Evolutionary conservation across 2,797 vertebrate genomes (phyloP).

Genomic region (Thaleichthys pacificus): DNA sequence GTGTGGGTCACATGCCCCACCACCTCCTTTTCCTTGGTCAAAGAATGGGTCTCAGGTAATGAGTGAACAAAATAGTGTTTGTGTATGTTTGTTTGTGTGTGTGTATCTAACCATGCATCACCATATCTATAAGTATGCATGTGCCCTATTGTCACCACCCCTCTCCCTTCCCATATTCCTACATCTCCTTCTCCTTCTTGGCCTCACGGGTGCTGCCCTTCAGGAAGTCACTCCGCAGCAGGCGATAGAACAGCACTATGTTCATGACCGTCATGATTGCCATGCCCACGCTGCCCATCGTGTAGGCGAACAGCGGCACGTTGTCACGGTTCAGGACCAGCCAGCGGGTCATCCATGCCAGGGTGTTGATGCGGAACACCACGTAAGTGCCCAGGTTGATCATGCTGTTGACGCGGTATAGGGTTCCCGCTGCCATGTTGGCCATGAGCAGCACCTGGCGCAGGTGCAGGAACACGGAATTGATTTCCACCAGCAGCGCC

Average conservation of each 20-base stretch:
- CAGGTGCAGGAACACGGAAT: slow-evolving; percentile 89
- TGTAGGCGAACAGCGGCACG: slow-evolving; percentile 77
- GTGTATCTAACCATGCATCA: neutral
- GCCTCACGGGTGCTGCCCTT: slow-evolving; percentile 61
- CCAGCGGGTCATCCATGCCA: slow-evolving; percentile 94
- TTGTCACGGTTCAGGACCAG: slow-evolving; percentile 83
- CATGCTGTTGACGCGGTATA: slow-evolving; percentile 86
- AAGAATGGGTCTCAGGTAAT: neutral
- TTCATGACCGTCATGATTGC: slow-evolving; percentile 88
- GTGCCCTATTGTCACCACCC: neutral
- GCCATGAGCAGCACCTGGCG: slow-evolving; percentile 86
- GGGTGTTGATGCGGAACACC: slow-evolving; percentile 87
- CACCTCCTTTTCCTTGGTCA: slow-evolving; percentile 5
- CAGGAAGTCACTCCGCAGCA: slow-evolving; percentile 85
- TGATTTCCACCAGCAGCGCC: slow-evolving; percentile 90
- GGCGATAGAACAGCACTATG: slow-evolving; percentile 80
- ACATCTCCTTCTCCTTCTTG: slow-evolving; percentile 71
- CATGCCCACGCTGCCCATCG: slow-evolving; percentile 83
- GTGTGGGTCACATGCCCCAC: neutral
- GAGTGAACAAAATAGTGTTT: slow-evolving; percentile 4
- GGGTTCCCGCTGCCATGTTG: slow-evolving; percentile 59
- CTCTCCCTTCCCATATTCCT: slow-evolving; percentile 25
- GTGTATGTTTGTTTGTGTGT: neutral
- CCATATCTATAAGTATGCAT: neutral
- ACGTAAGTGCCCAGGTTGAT: slow-evolving; percentile 88